Evolutionary conservation across 2,797 vertebrate species (phyloP), one percentile per base, ranked within the genome.

Genomic region (Strix occidentalis): DNA sequence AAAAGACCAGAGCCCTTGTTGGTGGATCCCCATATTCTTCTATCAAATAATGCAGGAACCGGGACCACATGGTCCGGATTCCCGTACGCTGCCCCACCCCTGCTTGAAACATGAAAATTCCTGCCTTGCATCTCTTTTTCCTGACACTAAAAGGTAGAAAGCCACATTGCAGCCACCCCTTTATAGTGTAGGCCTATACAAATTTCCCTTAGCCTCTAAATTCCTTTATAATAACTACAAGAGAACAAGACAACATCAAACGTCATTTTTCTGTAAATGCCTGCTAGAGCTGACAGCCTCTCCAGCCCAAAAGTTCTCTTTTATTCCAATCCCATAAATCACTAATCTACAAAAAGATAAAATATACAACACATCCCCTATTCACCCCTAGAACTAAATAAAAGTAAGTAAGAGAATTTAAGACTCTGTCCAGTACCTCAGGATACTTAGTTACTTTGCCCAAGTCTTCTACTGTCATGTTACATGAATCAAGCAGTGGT

Each of bases 391-490:
- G 33, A 12, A 51, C 53, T 58, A 58, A 51, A 58, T 37, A 33
- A 58, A 81, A 51, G 17, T 16, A 43, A 57, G 2, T 23, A 65
- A 45, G 51, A 76, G 19, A 37, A 66, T 23, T 58, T n/a, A 19
- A 58, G 48, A 46, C 37, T 21, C 26, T 7, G 15, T 39, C 41
- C 21, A 57, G 46, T 87, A 97, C 77, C 98, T 98, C 66, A 11
- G 99, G 98, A 93, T 98, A 98, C 72, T 97, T 98, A 78, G 98
- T 99, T n/a, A 99, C 98, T 78, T n/a, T 97, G 35, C 97, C 98
- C 99, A 98, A 99, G 95, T 99, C 98, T 1, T 98, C 95, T 39
- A 98, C 98, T 41, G 98, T 99, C 98, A 99, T 98, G 90, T 99
- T 98, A 77, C 98, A 98, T 61, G 98, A 99, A 96, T 99, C 98